phyloP scores from a whole-genome alignment of 2,797 vertebrate species.

The Hydrophis major region DNA sequence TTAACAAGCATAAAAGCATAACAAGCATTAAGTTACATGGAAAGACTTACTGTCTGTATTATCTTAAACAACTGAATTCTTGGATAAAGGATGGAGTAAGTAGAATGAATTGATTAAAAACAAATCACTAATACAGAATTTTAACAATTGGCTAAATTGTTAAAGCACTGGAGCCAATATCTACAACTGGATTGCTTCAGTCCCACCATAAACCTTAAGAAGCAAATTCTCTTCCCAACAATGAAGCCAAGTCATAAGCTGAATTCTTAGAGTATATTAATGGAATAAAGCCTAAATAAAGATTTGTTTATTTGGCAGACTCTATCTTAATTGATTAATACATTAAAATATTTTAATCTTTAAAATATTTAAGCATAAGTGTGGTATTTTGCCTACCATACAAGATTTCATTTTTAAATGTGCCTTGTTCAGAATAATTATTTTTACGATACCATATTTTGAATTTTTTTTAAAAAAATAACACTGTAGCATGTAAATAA shows the following conservation, averaged over 20 bases:
- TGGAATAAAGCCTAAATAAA: background rate
- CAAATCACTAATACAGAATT: conserved; percentile 21
- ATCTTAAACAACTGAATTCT: conserved; percentile 35
- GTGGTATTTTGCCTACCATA: background rate
- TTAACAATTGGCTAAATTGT: conserved; percentile 36
- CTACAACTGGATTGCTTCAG: conserved; percentile 21
- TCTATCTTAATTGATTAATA: background rate
- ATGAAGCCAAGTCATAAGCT: conserved; percentile 5
- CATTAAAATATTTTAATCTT: background rate
- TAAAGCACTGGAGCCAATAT: conserved; percentile 15
- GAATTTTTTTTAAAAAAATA: background rate
- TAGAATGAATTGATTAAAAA: conserved; percentile 30
- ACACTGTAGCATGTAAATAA: background rate
- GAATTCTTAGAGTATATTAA: background rate
- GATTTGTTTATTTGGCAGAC: background rate
- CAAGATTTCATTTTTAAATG: background rate
- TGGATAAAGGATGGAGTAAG: conserved; percentile 22
- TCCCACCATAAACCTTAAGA: conserved; percentile 25
- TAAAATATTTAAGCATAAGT: background rate
- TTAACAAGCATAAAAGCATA: conserved; percentile 35
- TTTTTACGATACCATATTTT: conserved; percentile 6
- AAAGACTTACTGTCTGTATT: conserved; percentile 40
- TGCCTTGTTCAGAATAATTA: conserved; percentile 3
- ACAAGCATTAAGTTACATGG: conserved; percentile 33
- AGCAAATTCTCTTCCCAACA: background rate